Conservation (phyloP, 1,140 invertebrate genomes). For the Oryzaephilus surinamensis region DNA sequence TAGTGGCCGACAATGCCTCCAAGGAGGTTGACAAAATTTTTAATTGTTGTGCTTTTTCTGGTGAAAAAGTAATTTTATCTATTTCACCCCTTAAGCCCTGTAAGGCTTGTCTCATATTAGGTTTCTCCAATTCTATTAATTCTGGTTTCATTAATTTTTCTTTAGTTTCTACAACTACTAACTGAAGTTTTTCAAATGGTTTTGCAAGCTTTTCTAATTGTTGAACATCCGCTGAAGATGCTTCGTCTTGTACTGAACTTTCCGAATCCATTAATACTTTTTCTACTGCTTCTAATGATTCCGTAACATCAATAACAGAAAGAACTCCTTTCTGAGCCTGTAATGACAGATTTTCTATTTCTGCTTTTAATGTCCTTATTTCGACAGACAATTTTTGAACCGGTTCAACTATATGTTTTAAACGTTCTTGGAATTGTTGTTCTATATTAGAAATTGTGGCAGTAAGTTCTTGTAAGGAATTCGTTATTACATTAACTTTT, state of each 20-base stretch:
- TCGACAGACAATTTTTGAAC: background rate
- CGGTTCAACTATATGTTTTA: no score
- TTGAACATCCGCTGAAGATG: background rate
- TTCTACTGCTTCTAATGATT: background rate
- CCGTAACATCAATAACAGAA: background rate
- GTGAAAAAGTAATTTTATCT: background rate
- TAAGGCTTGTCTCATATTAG: conserved; percentile 2
- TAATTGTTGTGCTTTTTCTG: background rate
- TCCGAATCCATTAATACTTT: conserved; percentile 4
- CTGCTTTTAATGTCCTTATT: background rate
- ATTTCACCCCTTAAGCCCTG: conserved; percentile 3
- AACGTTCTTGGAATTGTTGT: no score
- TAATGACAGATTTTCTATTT: background rate
- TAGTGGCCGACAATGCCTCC: background rate
- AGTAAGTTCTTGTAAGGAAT: no score
- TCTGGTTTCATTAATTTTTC: conserved; percentile 8
- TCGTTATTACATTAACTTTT: no score
- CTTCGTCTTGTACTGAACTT: conserved; percentile 1
- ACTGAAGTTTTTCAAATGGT: conserved; percentile 9
- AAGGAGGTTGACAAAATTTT: background rate
- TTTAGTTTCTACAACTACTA: conserved; percentile 3
- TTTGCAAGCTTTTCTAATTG: conserved; percentile 1
- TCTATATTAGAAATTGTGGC: no score
- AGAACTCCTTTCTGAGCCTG: background rate
- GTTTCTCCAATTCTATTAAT: conserved; percentile 1